Evolutionary conservation across 2,888 invertebrate genomes (phyloP).

Genomic region (Andricus quercusramuli): DNA sequence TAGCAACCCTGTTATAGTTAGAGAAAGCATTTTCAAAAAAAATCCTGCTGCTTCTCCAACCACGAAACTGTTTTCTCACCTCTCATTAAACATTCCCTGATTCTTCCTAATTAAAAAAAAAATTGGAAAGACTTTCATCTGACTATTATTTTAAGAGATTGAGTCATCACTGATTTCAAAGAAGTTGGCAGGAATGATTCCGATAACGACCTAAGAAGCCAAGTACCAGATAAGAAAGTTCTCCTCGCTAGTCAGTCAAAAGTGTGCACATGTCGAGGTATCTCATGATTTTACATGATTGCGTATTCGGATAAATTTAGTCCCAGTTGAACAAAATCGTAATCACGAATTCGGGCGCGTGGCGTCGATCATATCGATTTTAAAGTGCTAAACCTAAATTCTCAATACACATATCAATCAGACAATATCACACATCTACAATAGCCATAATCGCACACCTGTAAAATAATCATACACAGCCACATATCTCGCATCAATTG

Average conservation of each 20-base stretch:
- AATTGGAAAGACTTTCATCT: not conserved
- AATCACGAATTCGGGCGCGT: not conserved
- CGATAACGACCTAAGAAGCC: constrained; percentile 65
- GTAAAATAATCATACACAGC: not conserved
- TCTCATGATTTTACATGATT: constrained; percentile 5
- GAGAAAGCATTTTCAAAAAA: too few relatives aligned
- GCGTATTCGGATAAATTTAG: constrained; percentile 13
- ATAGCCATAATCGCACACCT: not conserved
- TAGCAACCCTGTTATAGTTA: too few relatives aligned
- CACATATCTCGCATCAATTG: not conserved
- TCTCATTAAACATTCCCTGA: not conserved
- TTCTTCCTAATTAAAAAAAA: not conserved
- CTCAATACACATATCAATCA: not conserved
- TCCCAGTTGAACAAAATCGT: not conserved
- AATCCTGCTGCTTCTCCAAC: too few relatives aligned
- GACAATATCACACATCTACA: not conserved
- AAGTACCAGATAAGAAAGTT: constrained; percentile 58
- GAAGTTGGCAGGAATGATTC: constrained; percentile 58
- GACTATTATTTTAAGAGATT: not conserved
- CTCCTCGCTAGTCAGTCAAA: constrained; percentile 52
- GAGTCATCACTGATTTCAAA: constrained; percentile 62
- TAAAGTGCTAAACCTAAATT: not conserved
- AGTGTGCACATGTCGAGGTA: constrained; percentile 29
- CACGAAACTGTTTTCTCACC: too few relatives aligned
- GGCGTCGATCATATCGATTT: constrained; percentile 10